Conservation (phyloP, 2,888 invertebrate genomes). For the Chrysomela aeneicollis region DNA sequence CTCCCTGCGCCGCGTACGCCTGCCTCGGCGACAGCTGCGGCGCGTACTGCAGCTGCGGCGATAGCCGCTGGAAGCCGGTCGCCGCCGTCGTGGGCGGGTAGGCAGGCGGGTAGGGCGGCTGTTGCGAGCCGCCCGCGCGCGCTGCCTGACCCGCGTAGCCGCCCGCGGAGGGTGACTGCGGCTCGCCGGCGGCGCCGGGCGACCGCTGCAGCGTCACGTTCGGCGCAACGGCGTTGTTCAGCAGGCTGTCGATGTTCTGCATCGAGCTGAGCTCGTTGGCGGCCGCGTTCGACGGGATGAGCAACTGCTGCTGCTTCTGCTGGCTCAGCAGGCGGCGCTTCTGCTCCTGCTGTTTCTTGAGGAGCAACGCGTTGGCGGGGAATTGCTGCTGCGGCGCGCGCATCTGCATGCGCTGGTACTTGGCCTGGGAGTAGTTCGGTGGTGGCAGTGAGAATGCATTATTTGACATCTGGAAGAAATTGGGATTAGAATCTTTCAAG, state of each 20-base stretch:
- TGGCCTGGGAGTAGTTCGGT: conserved; percentile 55
- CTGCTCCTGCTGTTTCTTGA: conserved; percentile 64
- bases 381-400: conserved; percentile 31
- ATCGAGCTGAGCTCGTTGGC: conserved; percentile 65
- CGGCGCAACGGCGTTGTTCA: conserved; percentile 85
- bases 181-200: conserved; percentile 86
- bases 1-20: conserved; percentile 53
- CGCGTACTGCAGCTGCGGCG: conserved; percentile 67
- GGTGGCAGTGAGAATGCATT: conserved; percentile 52
- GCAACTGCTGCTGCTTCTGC: conserved; percentile 82
- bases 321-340: conserved; percentile 78
- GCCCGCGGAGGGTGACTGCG: conserved; percentile 68
- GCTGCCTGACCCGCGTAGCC: conserved; percentile 55
- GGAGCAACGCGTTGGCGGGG: conserved; percentile 54
- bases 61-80: conserved; percentile 60
- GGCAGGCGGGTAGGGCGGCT: conserved; percentile 57
- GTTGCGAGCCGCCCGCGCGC: conserved; percentile 52
- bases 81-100: conserved; percentile 55
- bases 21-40: conserved; percentile 67
- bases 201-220: conserved; percentile 86
- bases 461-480: conserved; percentile 44
- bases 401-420: conserved; percentile 33
- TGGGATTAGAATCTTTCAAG: no score
- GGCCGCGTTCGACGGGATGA: conserved; percentile 78
- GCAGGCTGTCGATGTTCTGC: conserved; percentile 82